A percentile compares a stretch with the other conserved stretches of the same genome.
Conservation (phyloP, 2,888 invertebrate genomes). For the Alentia gelatinosa region DNA sequence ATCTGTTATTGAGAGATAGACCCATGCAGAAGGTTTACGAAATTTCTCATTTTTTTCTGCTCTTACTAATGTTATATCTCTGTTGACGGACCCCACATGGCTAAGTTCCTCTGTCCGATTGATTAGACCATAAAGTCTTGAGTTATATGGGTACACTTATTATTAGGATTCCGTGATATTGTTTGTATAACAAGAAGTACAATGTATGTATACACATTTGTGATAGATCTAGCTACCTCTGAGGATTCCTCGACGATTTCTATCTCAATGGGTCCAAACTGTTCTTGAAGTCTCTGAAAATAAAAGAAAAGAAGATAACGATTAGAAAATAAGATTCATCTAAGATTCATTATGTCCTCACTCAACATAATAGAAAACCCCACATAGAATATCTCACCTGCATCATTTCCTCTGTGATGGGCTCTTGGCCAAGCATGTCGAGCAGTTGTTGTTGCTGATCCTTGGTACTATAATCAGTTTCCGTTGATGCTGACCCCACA, state of each 20-base stretch:
- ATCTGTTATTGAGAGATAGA: no score
- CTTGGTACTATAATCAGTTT: neutral
- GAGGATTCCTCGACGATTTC: conserved; percentile 39
- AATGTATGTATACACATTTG: no score
- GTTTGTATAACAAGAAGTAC: no score
- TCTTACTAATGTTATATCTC: no score
- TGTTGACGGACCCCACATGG: no score
- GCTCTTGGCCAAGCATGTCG: conserved; percentile 3
- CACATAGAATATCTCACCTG: neutral
- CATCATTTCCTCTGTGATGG: conserved; percentile 8
- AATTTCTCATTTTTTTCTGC: no score
- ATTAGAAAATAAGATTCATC: neutral
- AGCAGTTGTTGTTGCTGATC: neutral
- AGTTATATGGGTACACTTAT: no score
- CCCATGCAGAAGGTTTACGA: no score
- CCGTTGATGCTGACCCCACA: no score
- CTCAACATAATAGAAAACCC: neutral
- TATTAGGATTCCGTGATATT: no score
- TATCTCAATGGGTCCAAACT: conserved; percentile 37
- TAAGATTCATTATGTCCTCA: neutral
- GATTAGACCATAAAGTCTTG: no score
- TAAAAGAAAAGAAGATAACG: neutral
- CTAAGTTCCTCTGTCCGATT: no score
- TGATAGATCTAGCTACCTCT: neutral
- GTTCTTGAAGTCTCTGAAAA: conserved; percentile 33